Base-by-base conservation (phyloP, 2,888 invertebrate species). In the Rhogogaster chlorosoma region DNA sequence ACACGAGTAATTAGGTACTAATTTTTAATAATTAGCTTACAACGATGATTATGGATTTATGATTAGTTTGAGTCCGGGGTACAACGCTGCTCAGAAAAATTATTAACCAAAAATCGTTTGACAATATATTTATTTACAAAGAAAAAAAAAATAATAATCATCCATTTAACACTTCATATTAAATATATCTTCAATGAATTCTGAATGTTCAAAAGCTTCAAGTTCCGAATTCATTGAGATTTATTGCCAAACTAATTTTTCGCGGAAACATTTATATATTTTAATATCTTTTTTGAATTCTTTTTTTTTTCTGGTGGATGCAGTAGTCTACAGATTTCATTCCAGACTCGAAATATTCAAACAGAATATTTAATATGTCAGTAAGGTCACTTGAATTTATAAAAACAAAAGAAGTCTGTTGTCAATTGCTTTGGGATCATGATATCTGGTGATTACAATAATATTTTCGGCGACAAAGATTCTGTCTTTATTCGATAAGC, bases 1-100 rank as follows among this genome's bases (percentile, higher is more conserved):
- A 92, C 91, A 85, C 49, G 75, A 42, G 42, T 85, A 92, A 88
- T 88, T 84, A 88, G 87, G 87, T 88, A 86, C 86, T 88, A 86
- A 85, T 78, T 64, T 83, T 67, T 64, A 77, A 78, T 61, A 22
- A 57, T 80, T 80, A 80, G 38, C 36, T 61, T 77, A 36, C n/a
- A 80, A 77, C 38, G 15, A 67, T 67, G 70, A 67, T 83, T 83
- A 83, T 45, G 42, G 15, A 45, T 70, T 67, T 29, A 83, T 42
- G 42, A 70, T 49, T 67, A 67, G 12, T 12, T 67, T 73, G 53
- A 53, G 29, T 53, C 77, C 42, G 32, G 77, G 18, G 45, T 80
- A 53, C 36, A 57, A 18, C 6, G 80, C 22, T 22, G 38, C 38
- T 61, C n/a, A 26, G 26, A 80, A n/a, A 61, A 36, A 64, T 53